Conservation (phyloP, 2,113 vertebrate genomes). For the Prunella fulvescens region DNA sequence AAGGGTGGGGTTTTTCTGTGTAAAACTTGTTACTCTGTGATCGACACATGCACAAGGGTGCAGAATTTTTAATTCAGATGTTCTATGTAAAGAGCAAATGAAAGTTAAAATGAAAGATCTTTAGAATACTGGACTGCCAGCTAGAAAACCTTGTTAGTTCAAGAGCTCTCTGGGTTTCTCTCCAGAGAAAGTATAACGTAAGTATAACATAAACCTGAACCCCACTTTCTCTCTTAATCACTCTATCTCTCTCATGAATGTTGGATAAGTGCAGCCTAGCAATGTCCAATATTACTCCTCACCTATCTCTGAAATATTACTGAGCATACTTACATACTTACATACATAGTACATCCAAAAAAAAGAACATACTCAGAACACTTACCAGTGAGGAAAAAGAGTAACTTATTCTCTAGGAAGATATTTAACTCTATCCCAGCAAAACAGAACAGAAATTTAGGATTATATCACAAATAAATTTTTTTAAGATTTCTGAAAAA, state of each 20-base stretch:
- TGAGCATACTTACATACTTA: not conserved
- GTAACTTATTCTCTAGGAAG: not conserved
- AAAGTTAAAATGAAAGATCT: not conserved
- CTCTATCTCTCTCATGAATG: not conserved
- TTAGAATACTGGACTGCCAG: not conserved
- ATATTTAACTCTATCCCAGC: not conserved
- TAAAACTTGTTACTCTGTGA: not conserved
- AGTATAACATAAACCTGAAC: not conserved
- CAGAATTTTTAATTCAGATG: not conserved
- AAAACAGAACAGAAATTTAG: not conserved
- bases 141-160: not conserved
- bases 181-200: not conserved
- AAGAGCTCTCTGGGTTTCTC: not conserved
- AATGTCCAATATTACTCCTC: not conserved
- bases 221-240: not conserved
- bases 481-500: not conserved
- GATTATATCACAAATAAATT: not conserved
- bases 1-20: not conserved
- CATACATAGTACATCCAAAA: not conserved
- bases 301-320: not conserved
- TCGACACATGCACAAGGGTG: fast-evolving
- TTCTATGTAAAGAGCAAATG: not conserved
- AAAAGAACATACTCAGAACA: not conserved
- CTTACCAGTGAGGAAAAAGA: not conserved
- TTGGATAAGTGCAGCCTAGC: not conserved